These are phyloP conservation scores for Hemithea aestivaria DNA, from an alignment of 2,888 invertebrate species.

Conservation along the genomic window DNA sequence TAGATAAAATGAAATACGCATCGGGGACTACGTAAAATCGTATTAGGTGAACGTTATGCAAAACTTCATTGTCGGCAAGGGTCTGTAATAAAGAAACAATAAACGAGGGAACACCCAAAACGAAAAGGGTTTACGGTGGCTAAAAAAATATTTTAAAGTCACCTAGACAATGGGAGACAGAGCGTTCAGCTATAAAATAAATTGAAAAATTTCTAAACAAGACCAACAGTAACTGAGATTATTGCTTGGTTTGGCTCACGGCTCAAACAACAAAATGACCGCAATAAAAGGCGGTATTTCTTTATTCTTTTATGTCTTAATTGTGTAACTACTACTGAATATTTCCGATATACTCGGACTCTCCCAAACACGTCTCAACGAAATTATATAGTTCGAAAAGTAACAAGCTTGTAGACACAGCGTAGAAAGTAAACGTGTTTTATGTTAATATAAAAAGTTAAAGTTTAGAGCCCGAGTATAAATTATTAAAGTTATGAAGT, in stretches of 20 bases:
- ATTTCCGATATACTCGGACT: conserved; percentile 1
- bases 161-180: conserved; percentile 56
- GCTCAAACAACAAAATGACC: conserved; percentile 44
- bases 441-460: too few species aligned
- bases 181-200: conserved; percentile 51
- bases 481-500: too few species aligned
- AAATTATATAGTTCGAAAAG: too few species aligned
- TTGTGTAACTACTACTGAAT: conserved; percentile 34
- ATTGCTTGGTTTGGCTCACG: conserved; percentile 41
- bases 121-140: conserved; percentile 53
- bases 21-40: conserved; percentile 39
- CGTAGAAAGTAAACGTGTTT: too few species aligned
- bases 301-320: conserved; percentile 46
- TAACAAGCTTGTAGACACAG: too few species aligned
- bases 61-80: conserved; percentile 55
- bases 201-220: conserved; percentile 47
- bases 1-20: conserved; percentile 35
- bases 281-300: conserved; percentile 45
- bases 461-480: too few species aligned
- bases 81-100: conserved; percentile 60
- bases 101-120: conserved; percentile 53
- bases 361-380: conserved; percentile 3
- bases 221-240: conserved; percentile 43
- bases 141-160: conserved; percentile 52
- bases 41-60: conserved; percentile 54